Base-by-base conservation (phyloP, 2,113 vertebrate genomes). In the Apus apus region DNA sequence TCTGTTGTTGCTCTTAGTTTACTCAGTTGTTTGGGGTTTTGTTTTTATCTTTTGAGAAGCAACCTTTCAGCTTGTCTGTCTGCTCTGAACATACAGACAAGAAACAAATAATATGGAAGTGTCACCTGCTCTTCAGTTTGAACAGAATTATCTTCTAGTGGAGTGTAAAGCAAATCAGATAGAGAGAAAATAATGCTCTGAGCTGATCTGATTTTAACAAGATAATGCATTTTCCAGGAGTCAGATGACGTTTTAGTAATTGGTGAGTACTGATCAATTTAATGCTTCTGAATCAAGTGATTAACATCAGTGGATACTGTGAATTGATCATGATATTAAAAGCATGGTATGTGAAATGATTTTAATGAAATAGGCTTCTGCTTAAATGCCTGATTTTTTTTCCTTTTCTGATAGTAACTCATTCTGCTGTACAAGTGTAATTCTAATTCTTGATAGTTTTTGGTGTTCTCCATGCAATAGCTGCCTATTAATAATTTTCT, bases 181-280 rank as follows among this genome's bases (percentile, higher is more conserved):
- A 81, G 58, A 8, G 26, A 71, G 83, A 67, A n/a, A 53, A 34
- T 11, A 71, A 61, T 68, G 45, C 64, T 75, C 34, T 23, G 29
- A 64, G 56, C 23, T 91, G 74, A 66, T 30, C 81, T 80, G 71
- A 4, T 82, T 94, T 90, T 80, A 83, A 76, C 29, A 48, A 68
- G 79, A 93, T 89, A 43, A 34, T 88, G 83, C 16, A 14, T 95
- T 87, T 87, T 97, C 74, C 74, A 86, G 77, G 29, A 89, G 17
- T 84, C 61, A 60, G 78, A 71, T 91, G 71, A 76, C 1, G 7
- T 78, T 93, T 89, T 32, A 88, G 57, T 81, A 81, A 61, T 45
- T 48, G 95, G 96, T 97, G 64, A 97, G 90, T 97, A 85, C 80
- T 62, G 76, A 90, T 90, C 34, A 54, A 60, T 78, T 50, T 84